phyloP scores from a whole-genome alignment of 2,888 invertebrate genomes.

The Polydrusus pterygomalis region DNA sequence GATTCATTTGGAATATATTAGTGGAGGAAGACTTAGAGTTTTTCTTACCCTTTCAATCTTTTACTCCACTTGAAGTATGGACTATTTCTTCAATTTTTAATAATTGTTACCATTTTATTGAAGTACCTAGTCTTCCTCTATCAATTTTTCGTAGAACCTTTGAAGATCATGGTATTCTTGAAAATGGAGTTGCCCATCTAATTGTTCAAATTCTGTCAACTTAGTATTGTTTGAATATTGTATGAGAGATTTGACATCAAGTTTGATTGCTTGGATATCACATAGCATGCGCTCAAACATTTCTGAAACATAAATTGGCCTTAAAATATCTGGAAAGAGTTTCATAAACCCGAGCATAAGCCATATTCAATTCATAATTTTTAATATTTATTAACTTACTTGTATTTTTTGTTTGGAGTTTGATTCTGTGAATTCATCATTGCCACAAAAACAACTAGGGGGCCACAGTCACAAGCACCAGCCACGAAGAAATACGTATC shows the following conservation, averaged over 20 bases:
- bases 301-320: constrained; percentile 7
- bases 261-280: background rate
- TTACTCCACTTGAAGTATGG: no score
- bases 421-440: no score
- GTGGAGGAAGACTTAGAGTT: no score
- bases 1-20: no score
- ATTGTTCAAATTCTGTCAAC: background rate
- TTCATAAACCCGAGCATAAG: background rate
- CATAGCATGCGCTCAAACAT: background rate
- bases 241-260: background rate
- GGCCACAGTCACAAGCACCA: no score
- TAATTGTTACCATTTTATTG: background rate
- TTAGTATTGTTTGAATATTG: background rate
- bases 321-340: background rate
- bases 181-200: background rate
- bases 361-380: no score
- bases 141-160: background rate
- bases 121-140: background rate
- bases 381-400: no score
- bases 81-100: no score
- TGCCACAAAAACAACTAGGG: no score
- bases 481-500: no score
- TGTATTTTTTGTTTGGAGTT: no score
- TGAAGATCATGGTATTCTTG: background rate
- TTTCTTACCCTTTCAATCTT: no score